Evolutionary conservation across 2,888 invertebrate species (phyloP).

Genomic region (Hyposoter dolosus): DNA sequence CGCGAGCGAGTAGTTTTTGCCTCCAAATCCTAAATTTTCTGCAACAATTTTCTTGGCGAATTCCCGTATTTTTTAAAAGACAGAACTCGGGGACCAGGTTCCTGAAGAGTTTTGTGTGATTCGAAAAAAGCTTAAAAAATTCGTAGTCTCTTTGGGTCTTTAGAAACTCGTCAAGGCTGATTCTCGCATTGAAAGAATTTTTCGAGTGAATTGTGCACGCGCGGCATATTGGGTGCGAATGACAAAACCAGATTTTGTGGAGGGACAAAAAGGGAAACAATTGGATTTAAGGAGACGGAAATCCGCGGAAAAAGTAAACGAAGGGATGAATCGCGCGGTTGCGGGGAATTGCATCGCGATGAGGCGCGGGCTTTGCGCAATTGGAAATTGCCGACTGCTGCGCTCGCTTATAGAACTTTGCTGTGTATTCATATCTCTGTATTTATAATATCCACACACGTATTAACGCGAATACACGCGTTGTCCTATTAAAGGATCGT

Average conservation of each 20-base stretch:
- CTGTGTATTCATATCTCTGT: neutral
- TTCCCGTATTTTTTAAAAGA: neutral
- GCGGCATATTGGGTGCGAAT: neutral
- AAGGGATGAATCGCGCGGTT: neutral
- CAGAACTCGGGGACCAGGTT: neutral
- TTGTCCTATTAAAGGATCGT: conserved; percentile 23
- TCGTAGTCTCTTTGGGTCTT: neutral
- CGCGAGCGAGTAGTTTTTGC: neutral
- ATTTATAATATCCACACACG: neutral
- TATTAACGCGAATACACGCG: conserved; percentile 16
- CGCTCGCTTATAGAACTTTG: conserved; percentile 33
- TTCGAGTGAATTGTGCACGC: conserved; percentile 9
- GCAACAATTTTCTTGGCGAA: neutral
- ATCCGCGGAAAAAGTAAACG: conserved; percentile 11
- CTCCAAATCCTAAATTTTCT: neutral
- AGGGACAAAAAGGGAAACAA: conserved; percentile 34
- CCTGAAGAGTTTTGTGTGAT: neutral
- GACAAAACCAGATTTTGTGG: conserved; percentile 11
- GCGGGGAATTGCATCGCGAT: conserved; percentile 20
- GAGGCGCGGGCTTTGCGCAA: conserved; percentile 45
- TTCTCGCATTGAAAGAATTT: conserved; percentile 11
- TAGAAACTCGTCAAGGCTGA: conserved; percentile 2
- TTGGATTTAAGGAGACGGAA: conserved; percentile 11
- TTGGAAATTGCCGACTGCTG: conserved; percentile 52
- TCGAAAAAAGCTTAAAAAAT: neutral